These are phyloP conservation scores for Globodera ellingtonae DNA, from an alignment of 1,140 invertebrate genomes.

Conservation along the genomic window DNA sequence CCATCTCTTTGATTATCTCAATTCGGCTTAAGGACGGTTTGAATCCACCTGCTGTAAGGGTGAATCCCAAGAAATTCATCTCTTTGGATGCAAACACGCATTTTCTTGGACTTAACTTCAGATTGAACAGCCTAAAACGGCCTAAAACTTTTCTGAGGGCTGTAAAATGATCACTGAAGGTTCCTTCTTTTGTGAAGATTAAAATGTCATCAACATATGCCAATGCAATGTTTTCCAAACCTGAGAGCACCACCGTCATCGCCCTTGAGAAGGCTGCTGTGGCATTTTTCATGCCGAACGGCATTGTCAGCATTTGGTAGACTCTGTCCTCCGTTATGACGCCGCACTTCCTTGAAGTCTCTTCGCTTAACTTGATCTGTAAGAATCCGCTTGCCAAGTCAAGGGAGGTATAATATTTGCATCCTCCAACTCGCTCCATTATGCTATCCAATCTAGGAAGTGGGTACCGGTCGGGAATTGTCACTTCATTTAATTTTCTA, in stretches of 20 bases:
- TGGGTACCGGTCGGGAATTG: constrained; percentile 68
- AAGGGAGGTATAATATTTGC: constrained; percentile 13
- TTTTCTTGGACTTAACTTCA: no score
- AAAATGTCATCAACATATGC: constrained; percentile 7
- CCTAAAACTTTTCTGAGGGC: no score
- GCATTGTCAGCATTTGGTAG: constrained; percentile 4
- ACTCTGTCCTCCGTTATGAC: constrained; percentile 9
- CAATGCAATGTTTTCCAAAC: not conserved
- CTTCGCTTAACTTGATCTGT: not conserved
- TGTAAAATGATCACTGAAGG: no score
- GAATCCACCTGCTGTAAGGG: no score
- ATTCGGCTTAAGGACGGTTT: no score
- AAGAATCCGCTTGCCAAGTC: not conserved
- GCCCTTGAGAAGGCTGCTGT: no score
- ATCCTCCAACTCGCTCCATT: constrained; percentile 10
- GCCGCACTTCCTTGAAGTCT: constrained; percentile 5
- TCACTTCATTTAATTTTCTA: constrained; percentile 66
- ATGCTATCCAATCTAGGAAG: constrained; percentile 68
- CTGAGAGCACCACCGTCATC: not conserved
- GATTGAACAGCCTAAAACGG: no score
- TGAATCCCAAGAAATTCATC: no score
- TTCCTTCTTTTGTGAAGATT: not conserved
- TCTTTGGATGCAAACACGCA: no score
- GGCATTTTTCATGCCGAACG: not conserved
- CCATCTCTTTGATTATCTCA: no score